A percentile compares a stretch with the other conserved stretches of the same genome.
Conservation (phyloP, 2,888 invertebrate genomes). For the Seira musarum region DNA sequence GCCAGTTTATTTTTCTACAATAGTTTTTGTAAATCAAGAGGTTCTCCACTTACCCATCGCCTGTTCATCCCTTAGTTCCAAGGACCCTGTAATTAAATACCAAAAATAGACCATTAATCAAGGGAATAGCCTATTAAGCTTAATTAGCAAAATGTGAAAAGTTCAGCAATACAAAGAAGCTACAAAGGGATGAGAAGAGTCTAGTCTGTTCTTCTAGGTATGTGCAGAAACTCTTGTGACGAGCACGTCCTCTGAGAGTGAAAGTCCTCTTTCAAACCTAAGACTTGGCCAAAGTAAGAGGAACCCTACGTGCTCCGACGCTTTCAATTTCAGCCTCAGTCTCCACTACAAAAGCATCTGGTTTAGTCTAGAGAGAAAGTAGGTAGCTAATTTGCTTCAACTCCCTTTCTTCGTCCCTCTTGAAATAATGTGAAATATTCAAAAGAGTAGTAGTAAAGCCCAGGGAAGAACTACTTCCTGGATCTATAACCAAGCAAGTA, state of each 20-base stretch:
- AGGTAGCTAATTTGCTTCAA: background rate
- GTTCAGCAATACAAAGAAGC: background rate
- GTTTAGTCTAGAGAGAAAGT: background rate
- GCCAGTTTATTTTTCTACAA: background rate
- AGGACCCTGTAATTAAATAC: slow-evolving; percentile 65
- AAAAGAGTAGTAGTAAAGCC: background rate
- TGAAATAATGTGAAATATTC: background rate
- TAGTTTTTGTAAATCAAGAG: background rate
- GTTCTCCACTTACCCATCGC: slow-evolving; percentile 56
- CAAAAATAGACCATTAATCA: slow-evolving; percentile 60
- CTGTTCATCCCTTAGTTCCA: slow-evolving; percentile 66
- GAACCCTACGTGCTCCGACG: background rate
- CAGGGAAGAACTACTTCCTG: background rate
- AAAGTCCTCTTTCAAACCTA: background rate
- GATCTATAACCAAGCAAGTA: background rate
- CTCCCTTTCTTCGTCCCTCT: background rate
- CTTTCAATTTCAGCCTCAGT: background rate
- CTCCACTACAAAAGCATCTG: background rate
- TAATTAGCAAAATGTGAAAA: slow-evolving; percentile 46
- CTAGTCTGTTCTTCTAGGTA: background rate
- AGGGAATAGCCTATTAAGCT: slow-evolving; percentile 58
- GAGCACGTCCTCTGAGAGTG: background rate
- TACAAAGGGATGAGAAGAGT: background rate
- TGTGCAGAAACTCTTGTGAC: background rate
- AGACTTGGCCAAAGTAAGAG: background rate